These are phyloP conservation scores for Tuberolachnus salignus DNA, from an alignment of 2,888 invertebrate species.

Conservation along the genomic window DNA sequence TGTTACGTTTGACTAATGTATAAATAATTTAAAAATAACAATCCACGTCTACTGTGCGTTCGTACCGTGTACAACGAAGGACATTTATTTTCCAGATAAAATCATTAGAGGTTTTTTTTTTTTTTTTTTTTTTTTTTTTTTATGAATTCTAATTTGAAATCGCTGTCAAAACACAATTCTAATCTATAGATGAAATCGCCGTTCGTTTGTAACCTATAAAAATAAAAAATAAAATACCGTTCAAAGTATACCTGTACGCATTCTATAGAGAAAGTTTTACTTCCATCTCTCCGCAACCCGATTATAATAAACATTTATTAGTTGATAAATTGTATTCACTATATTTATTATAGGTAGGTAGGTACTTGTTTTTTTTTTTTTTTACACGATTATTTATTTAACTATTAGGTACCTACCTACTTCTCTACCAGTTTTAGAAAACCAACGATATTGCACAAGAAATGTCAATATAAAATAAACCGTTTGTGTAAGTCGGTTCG, in stretches of 20 bases:
- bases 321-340: too few species aligned
- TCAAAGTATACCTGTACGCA: neutral
- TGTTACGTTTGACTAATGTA: neutral
- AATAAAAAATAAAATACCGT: too few species aligned
- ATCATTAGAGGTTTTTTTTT: neutral
- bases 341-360: too few species aligned
- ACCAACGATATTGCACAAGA: too few species aligned
- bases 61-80: neutral
- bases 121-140: neutral
- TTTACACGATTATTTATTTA: too few species aligned
- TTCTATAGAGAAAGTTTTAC: constrained; percentile 19
- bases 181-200: neutral
- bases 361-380: too few species aligned
- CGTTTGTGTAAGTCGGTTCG: too few species aligned
- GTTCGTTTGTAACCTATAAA: constrained; percentile 3
- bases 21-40: constrained; percentile 14
- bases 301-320: neutral
- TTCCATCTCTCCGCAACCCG: neutral
- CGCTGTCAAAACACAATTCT: neutral
- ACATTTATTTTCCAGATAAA: constrained; percentile 6
- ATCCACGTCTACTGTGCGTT: neutral
- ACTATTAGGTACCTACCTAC: too few species aligned
- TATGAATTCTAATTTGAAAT: constrained; percentile 25
- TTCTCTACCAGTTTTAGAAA: too few species aligned
- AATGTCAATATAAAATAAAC: too few species aligned